These are phyloP conservation scores for Elmis aenea DNA, from an alignment of 2,888 invertebrate genomes.

Conservation along the genomic window DNA sequence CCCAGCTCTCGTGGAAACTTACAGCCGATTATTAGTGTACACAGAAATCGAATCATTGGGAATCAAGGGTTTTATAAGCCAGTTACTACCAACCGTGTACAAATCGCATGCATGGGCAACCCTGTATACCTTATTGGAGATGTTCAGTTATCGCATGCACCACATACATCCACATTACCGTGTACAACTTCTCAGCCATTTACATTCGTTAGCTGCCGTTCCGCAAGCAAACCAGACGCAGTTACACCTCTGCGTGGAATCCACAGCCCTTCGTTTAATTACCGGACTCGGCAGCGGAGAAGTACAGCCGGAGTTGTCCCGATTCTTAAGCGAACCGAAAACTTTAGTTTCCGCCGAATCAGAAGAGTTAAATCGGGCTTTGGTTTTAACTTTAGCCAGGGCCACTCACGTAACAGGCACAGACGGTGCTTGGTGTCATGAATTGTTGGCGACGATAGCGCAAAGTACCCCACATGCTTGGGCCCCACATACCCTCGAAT, in stretches of 20 bases:
- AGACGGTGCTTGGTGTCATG: constrained; percentile 83
- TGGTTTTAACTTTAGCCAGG: constrained; percentile 89
- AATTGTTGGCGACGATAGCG: constrained; percentile 83
- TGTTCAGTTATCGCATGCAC: constrained; percentile 95
- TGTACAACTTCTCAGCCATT: constrained; percentile 84
- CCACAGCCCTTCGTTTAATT: constrained; percentile 43
- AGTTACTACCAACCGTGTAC: constrained; percentile 84
- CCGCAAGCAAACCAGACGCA: constrained; percentile 95
- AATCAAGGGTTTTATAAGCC: constrained; percentile 94
- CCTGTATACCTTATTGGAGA: constrained; percentile 89
- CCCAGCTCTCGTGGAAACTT: constrained; percentile 92
- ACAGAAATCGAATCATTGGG: constrained; percentile 96
- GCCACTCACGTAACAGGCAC: constrained; percentile 92
- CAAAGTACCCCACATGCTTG: constrained; percentile 93
- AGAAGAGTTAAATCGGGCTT: constrained; percentile 87
- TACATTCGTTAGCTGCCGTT: constrained; percentile 85
- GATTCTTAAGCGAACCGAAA: constrained; percentile 88
- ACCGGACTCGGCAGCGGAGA: constrained; percentile 79
- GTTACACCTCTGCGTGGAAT: constrained; percentile 70
- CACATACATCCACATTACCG: constrained; percentile 95
- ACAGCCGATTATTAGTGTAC: constrained; percentile 87
- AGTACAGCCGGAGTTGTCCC: constrained; percentile 87
- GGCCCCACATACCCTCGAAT: constrained; percentile 88
- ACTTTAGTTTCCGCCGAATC: constrained; percentile 89
- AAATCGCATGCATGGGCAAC: constrained; percentile 94